Base-by-base conservation (phyloP, 2,888 invertebrate genomes). In the Philhelius pedissequus region DNA sequence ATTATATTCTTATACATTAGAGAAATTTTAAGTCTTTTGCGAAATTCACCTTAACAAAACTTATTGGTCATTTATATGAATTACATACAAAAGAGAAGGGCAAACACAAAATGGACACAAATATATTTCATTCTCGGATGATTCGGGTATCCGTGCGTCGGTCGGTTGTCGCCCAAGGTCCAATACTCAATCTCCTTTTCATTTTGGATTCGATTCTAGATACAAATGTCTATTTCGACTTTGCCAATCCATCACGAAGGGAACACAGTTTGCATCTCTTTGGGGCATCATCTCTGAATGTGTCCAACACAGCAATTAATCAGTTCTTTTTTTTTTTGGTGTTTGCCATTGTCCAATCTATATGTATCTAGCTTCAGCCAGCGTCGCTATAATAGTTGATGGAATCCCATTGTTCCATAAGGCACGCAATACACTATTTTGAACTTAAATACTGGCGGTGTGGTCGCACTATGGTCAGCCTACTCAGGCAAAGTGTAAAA, bases 181-280 rank as follows among this genome's bases (percentile, higher is more conserved):
- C n/a, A 18, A 70, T 76, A 83, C 75, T 84, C 84, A 79, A 84
- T 84, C 84, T 84, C 84, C 68, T 84, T 84, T 84, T 84, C 80
- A 80, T 84, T 84, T 84, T 35, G 80, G 64, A 70, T 84, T 84
- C 84, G 84, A 84, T 84, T 75, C 86, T 69, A 74, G 66, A 79
- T 87, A 87, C 87, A 86, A 87, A 87, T 87, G 86, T 86, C 87
- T 86, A 86, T 82, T 76, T 86, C 76, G 84, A 86, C 82, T 84
- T 75, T 75, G 64, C 30, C 71, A 80, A 87, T 87, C 81, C 86
- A 87, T 87, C 87, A 87, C 80, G 4, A 6, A 52, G 66, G 66
- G 84, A 80, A 84, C 76, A 71, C 76, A 71, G 80, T 80, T 80
- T 71, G 68, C 84, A 68, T 84, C 84, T 84, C 84, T 84, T 84